Evolutionary conservation across 1,140 invertebrate genomes (phyloP).

Genomic region (Diorhabda elongata): DNA sequence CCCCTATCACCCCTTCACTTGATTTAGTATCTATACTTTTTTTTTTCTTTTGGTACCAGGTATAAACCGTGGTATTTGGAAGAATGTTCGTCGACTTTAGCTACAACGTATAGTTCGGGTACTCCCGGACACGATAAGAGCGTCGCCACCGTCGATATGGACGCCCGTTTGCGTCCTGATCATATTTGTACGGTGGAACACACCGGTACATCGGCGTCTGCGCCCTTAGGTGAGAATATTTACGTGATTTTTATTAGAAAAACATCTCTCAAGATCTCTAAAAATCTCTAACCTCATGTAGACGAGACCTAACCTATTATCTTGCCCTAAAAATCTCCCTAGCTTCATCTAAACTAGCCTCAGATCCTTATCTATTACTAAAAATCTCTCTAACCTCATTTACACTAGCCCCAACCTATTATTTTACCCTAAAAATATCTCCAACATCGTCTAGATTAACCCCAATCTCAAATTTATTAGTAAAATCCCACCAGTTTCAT

Average conservation of each 20-base stretch:
- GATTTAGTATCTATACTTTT: background rate
- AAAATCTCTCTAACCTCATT: too few species aligned
- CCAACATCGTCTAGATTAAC: too few species aligned
- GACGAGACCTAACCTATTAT: too few species aligned
- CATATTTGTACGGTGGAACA: conserved; percentile 86
- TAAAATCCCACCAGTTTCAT: too few species aligned
- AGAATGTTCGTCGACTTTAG: conserved; percentile 93
- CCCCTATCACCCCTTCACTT: background rate
- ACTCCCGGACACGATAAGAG: conserved; percentile 90
- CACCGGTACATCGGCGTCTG: conserved; percentile 91
- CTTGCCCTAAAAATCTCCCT: too few species aligned
- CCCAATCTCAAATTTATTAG: too few species aligned
- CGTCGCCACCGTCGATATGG: conserved; percentile 95
- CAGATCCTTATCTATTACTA: too few species aligned
- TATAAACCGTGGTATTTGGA: conserved; percentile 97
- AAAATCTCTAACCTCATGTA: too few species aligned
- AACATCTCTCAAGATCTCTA: too few species aligned
- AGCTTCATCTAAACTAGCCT: too few species aligned
- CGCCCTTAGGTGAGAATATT: conserved; percentile 68
- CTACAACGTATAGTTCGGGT: conserved; percentile 94
- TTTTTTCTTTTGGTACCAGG: conserved; percentile 43
- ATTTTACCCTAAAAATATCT: too few species aligned
- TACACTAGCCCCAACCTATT: too few species aligned
- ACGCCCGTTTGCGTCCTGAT: conserved; percentile 74
- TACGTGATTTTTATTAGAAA: background rate